These are phyloP conservation scores for Sturmia bella DNA, from an alignment of 2,888 invertebrate genomes.

Conservation along the genomic window DNA sequence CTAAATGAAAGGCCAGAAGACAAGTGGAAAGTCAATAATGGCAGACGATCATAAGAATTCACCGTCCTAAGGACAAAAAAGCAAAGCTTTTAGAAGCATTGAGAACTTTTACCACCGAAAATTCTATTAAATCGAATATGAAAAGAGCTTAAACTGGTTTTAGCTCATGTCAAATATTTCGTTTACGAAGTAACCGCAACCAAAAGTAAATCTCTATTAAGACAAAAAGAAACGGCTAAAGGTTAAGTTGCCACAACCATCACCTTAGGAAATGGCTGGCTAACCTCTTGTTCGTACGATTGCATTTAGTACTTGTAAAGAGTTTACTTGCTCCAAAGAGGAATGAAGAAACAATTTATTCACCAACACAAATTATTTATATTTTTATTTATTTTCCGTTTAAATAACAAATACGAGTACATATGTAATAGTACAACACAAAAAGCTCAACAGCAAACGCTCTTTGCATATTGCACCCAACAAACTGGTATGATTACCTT, in stretches of 20 bases:
- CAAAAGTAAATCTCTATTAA: slow-evolving; percentile 4
- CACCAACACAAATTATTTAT: slow-evolving; percentile 55
- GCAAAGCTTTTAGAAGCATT: slow-evolving; percentile 16
- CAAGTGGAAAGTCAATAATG: neutral
- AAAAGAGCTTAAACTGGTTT: slow-evolving; percentile 45
- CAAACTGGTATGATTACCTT: slow-evolving; percentile 19
- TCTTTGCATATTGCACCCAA: neutral
- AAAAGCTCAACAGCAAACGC: neutral
- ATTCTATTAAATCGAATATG: neutral
- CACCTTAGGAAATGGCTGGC: slow-evolving; percentile 1
- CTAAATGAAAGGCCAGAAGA: neutral
- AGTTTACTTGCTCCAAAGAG: slow-evolving; percentile 59
- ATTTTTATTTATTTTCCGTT: slow-evolving; percentile 30
- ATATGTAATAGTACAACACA: neutral
- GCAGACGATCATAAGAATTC: slow-evolving; percentile 9
- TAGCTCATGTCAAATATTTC: slow-evolving; percentile 50
- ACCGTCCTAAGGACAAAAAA: slow-evolving; percentile 16
- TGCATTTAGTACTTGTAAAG: slow-evolving; percentile 14
- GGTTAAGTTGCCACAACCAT: slow-evolving; percentile 39
- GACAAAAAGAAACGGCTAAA: slow-evolving; percentile 8
- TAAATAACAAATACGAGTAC: slow-evolving; percentile 22
- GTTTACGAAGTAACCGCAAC: slow-evolving; percentile 3
- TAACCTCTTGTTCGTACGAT: slow-evolving; percentile 23
- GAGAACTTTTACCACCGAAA: neutral
- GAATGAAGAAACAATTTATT: slow-evolving; percentile 59